phyloP scores from a whole-genome alignment of 2,888 invertebrate genomes.

The Cryptocephalus primarius region DNA sequence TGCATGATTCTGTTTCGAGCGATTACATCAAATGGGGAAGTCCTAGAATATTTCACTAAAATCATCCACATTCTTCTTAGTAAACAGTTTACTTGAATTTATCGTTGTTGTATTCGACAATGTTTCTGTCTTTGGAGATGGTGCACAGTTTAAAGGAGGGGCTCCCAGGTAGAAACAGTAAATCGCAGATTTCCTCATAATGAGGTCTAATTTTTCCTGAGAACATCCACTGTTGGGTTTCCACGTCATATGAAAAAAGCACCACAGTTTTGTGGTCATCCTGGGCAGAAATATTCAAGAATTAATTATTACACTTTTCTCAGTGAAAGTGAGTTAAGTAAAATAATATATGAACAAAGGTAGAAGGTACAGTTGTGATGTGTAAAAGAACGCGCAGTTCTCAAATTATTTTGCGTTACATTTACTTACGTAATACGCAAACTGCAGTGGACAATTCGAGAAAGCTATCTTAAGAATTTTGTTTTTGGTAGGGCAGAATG shows the following conservation, averaged over 20 bases:
- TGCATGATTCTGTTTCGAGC: slow-evolving; percentile 52
- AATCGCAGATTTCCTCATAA: slow-evolving; percentile 43
- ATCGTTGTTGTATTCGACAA: slow-evolving; percentile 18
- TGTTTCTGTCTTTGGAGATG: slow-evolving; percentile 45
- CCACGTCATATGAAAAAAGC: slow-evolving; percentile 38
- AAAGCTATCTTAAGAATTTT: slow-evolving; percentile 44
- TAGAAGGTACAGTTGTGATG: too few relatives aligned
- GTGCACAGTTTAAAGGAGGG: slow-evolving; percentile 40
- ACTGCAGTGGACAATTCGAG: slow-evolving; percentile 41
- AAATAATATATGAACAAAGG: too few relatives aligned
- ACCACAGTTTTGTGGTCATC: slow-evolving; percentile 43
- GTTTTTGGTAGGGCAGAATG: slow-evolving; percentile 38
- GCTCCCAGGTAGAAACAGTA: slow-evolving; percentile 44
- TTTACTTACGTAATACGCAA: slow-evolving; percentile 46
- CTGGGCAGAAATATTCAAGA: slow-evolving; percentile 29
- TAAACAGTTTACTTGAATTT: background rate
- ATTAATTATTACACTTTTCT: too few relatives aligned
- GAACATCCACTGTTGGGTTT: slow-evolving; percentile 39
- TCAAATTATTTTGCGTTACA: too few relatives aligned
- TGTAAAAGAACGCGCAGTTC: too few relatives aligned
- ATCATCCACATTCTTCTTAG: too few relatives aligned
- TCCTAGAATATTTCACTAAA: too few relatives aligned
- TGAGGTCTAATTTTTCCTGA: slow-evolving; percentile 53
- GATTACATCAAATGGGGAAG: slow-evolving; percentile 28
- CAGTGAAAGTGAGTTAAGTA: too few relatives aligned